Base-by-base conservation (phyloP, 2,113 vertebrate species). In the Lophius piscatorius region DNA sequence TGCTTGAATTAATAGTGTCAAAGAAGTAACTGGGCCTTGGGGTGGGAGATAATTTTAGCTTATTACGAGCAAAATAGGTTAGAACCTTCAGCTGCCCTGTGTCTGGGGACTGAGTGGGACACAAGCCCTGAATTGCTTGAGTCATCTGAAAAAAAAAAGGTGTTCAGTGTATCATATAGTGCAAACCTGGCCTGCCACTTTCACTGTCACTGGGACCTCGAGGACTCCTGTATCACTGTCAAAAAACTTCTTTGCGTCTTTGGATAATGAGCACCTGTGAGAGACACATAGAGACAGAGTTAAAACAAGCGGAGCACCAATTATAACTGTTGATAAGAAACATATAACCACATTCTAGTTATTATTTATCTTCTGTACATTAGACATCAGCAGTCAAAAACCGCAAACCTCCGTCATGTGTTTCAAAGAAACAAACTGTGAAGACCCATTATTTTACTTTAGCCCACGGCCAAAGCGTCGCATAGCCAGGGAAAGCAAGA, bases 171-270 rank as follows among this genome's bases (percentile, higher is more conserved):
- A 54, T 17, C 13, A 22, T 28, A 47, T 9, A 9, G 41, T 17
- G 63, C 81, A 78, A 62, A 98, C 96, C 94, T 97, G 94, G 70
- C 93, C 91, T 28, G 90, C 61, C 21, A 96, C 83, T 48, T 87
- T 76, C 42, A 97, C 87, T 0, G 67, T 78, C 86, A 95, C 38
- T 0, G 94, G 95, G 26, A 83, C 94, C 82, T 97, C 94, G 82
- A 99, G 85, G 28, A 99, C 90, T 24, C 92, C 63, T 0, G 91
- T 98, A 2, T 92, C 89, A 16, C 61, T 71, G 80, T 93, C 92
- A 70, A 96, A 98, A 68, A 92, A 95, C 2, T 42, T 71, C 12
- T 78, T 50, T 2, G 93, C 94, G 10, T 98, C 96, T 56, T 92
- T 65, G 0, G 88, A 64, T 60, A 98, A 90, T 34, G 93, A 93